A percentile compares a stretch with the other conserved stretches of the same genome.
Conservation (phyloP, 2,888 invertebrate species). For the Crematogaster levior region DNA sequence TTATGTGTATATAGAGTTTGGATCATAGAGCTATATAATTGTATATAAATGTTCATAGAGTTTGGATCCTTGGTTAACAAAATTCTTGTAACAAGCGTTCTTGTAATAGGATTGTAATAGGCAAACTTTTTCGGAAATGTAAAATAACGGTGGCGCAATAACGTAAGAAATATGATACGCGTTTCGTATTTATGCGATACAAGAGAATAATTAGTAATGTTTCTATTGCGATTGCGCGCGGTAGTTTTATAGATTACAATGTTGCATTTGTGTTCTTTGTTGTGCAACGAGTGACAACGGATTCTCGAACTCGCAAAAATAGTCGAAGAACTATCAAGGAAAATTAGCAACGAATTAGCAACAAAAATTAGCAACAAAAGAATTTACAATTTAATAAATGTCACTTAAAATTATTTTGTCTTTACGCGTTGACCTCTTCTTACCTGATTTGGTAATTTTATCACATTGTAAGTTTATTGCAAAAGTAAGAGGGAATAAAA, state of each 20-base stretch:
- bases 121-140: not conserved
- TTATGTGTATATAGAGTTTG: not conserved
- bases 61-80: not conserved
- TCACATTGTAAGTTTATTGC: not conserved
- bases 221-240: slow-evolving; percentile 28
- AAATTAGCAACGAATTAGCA: not conserved
- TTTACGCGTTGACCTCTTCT: not conserved
- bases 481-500: not conserved
- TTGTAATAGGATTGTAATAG: not conserved
- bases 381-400: slow-evolving; percentile 3
- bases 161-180: not conserved
- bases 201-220: slow-evolving; percentile 20
- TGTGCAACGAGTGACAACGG: not conserved
- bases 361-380: not conserved
- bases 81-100: not conserved
- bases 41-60: not conserved
- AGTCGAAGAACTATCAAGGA: not conserved
- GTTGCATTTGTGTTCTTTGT: slow-evolving; percentile 14
- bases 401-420: slow-evolving; percentile 21
- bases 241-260: slow-evolving; percentile 47
- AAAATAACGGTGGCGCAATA: not conserved
- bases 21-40: not conserved
- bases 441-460: not conserved
- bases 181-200: not conserved
- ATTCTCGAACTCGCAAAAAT: slow-evolving; percentile 1